Base-by-base conservation (phyloP, 2,113 vertebrate genomes). In the Hipposideros armiger region DNA sequence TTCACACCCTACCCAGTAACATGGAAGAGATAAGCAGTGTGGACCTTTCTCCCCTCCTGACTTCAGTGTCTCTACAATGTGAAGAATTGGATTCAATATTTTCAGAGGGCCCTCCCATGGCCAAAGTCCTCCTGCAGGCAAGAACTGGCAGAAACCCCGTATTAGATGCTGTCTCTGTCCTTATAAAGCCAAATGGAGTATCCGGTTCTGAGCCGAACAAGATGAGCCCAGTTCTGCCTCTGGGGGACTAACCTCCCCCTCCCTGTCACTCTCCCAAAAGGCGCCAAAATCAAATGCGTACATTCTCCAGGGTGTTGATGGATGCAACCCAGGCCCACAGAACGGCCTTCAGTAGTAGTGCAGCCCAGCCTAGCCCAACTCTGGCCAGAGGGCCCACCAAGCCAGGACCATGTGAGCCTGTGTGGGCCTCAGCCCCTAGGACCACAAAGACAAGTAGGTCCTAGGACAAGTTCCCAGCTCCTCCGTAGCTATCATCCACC, bases 181-280 rank as follows among this genome's bases (percentile, higher is more conserved):
- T 77, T 93, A 83, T 91, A 82, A 95, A 95, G 42, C 56, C 40
- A 91, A 54, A 72, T 28, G 82, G 64, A 58, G 70, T 90, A 91
- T 22, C 64, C 95, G 69, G 24, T 90, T 92, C 93, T 72, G 76
- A 96, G 30, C 54, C 5, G 50, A 32, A 40, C 19, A 66, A 96
- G 73, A 19, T 50, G 10, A 96, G 10, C 28, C 47, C 77, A 73
- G 45, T 87, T 93, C 85, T 97, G 28, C 30, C n/a, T 77, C 60
- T 1, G 13, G 60, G 1, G 11, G 3, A 32, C 42, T 72, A 26
- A 16, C 20, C 52, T 82, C n/a, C 16, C 42, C 28, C 10, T 81
- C 36, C 36, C 62, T 64, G 22, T 74, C 56, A 86, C 28, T 89
- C 24, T 92, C 32, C 36, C 24, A 60, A 83, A 28, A 86, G 82